These are phyloP conservation scores for Diachasmimorpha longicaudata DNA, from an alignment of 1,140 invertebrate species.

Conservation along the genomic window DNA sequence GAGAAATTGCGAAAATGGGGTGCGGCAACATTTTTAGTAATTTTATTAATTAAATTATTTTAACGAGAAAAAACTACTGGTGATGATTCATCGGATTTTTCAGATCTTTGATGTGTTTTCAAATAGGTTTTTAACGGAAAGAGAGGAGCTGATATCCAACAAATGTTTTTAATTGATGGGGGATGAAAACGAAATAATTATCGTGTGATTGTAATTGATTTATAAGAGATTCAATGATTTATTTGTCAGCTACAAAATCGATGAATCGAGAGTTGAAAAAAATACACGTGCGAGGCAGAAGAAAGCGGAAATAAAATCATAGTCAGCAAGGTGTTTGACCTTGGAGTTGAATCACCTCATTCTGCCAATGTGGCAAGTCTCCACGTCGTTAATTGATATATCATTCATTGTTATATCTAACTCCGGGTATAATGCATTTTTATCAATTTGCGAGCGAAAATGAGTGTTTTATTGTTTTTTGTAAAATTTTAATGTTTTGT, in stretches of 20 bases:
- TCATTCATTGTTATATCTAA: background rate
- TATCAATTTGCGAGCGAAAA: background rate
- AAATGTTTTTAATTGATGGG: background rate
- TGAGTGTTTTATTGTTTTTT: background rate
- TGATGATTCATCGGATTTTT: too few species aligned
- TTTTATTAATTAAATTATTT: too few species aligned
- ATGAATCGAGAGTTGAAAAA: too few species aligned
- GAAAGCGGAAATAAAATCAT: background rate
- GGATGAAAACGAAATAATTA: too few species aligned
- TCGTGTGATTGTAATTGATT: too few species aligned
- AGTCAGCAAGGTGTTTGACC: background rate
- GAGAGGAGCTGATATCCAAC: too few species aligned
- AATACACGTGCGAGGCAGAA: background rate
- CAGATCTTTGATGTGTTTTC: too few species aligned
- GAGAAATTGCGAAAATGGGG: background rate
- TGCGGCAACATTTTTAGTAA: background rate
- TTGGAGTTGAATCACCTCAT: background rate
- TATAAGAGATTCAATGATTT: too few species aligned
- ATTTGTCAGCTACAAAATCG: too few species aligned
- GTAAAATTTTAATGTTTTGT: background rate
- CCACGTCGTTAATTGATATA: background rate
- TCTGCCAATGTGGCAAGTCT: background rate
- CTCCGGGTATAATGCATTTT: background rate
- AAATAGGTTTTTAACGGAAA: too few species aligned
- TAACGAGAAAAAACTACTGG: too few species aligned